Evolutionary conservation across 1,140 invertebrate genomes (phyloP), one percentile per base, ranked within the genome.

Genomic region (Galendromus occidentalis): DNA sequence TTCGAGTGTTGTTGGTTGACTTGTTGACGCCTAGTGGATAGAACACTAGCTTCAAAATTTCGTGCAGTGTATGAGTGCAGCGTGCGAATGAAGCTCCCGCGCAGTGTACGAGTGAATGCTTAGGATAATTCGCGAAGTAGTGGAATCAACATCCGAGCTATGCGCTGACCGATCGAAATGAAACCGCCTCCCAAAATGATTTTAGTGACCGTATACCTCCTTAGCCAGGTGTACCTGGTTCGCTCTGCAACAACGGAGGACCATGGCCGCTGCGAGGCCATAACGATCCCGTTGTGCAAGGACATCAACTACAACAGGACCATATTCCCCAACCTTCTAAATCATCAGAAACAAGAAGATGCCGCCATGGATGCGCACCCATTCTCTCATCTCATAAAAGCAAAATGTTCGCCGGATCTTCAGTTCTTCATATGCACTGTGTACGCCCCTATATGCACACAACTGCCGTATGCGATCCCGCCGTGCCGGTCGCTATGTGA

Each of bases 361-460:
- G 95, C 94, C 20, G 91, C 87, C 1, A 77, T 87, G 64, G 91
- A 96, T 71, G 84, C 98, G 0, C 87, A 94, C 74, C 87, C 92
- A 73, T 97, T 91, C 74, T 87, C 87, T 66, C 91, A 94, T 1
- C 76, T 98, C n/a, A 86, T 98, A 1, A 96, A 97, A 79, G 84
- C 96, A 4, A 84, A 91, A 69, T 98, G 95, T 75, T 94, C 90
- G 68, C 83, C 87, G 0, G 88, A 97, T 75, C 77, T 97, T 33
- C 87, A 91, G 73, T 86, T 97, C 68, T 98, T 99, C 74, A 77
- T 99, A 20, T 99, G 96, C 78, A 87, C 91, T 0, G 82, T 98
- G 64, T 98, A 91, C 75, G 88, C 86, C 5, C 95, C 96, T 0
- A 86, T 98, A 0, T 98, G 95, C 74, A 94, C 90, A 0, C 89